Evolutionary conservation across 2,797 vertebrate genomes (phyloP).

Genomic region (Apogon hyalosoma): DNA sequence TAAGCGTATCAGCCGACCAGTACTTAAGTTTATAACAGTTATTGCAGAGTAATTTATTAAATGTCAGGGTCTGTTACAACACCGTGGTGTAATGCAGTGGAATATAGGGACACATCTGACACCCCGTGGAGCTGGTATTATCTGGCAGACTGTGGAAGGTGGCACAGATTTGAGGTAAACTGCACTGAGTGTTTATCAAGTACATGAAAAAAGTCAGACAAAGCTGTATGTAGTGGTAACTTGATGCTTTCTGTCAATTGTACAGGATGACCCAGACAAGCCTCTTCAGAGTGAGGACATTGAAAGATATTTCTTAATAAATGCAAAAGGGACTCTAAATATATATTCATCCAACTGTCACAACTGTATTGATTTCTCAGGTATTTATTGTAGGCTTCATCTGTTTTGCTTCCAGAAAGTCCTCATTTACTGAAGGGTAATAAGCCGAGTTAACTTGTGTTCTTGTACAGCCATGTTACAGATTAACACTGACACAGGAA

Average conservation of each 20-base stretch:
- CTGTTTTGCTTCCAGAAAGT: not conserved
- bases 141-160: slow-evolving; percentile 88
- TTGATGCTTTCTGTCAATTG: not conserved
- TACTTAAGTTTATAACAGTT: not conserved
- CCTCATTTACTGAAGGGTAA: not conserved
- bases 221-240: fast-evolving
- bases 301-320: slow-evolving; percentile 82
- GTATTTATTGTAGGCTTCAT: slow-evolving; percentile 68
- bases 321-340: slow-evolving; percentile 76
- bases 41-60: not conserved
- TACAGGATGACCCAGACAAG: slow-evolving; percentile 77
- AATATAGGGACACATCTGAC: slow-evolving; percentile 88
- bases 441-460: not conserved
- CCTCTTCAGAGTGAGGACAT: slow-evolving; percentile 83
- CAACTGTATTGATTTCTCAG: slow-evolving; percentile 85
- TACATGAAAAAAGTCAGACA: not conserved
- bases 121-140: slow-evolving; percentile 88
- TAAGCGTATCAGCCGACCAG: not conserved
- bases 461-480: slow-evolving; percentile 84
- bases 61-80: fast-evolving
- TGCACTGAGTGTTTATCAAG: not conserved
- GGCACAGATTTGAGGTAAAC: slow-evolving; percentile 91
- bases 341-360: slow-evolving; percentile 73
- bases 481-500: slow-evolving; percentile 81
- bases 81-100: slow-evolving; percentile 42